Base-by-base conservation (phyloP, 2,113 vertebrate species). In the Lophius piscatorius region DNA sequence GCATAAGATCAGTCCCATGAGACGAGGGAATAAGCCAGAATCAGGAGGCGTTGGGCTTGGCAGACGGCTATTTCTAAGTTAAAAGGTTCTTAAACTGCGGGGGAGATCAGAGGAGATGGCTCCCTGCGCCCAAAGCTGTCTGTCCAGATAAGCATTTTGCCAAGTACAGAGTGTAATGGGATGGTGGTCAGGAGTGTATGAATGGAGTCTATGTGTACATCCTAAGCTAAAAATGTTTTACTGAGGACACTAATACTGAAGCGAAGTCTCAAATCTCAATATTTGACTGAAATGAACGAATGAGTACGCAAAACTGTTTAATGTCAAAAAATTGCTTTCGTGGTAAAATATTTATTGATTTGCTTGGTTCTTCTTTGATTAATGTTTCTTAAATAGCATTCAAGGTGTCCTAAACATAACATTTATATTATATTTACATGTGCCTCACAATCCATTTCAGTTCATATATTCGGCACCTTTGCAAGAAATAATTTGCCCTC, bases 1-100 rank as follows among this genome's bases (percentile, higher is more conserved):
- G 87, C 51, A 72, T 70, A 85, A 82, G 80, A 88, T 87, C 85
- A 81, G 85, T 87, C 82, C 82, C 73, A 58, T 26, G 75, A 85
- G 87, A 88, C 77, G 87, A 83, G 77, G 77, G 81, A 83, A 81
- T 85, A 80, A 87, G 77, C 80, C 28, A 50, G 80, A 83, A 81
- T 84, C 78, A 82, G 80, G 86, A 82, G 82, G 67, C 45, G 42
- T 74, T 63, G 68, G 84, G 75, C 66, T 82, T 74, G 82, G 82
- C 72, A 63, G 66, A 78, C 70, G 78, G 80, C 78, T 78, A 82
- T 85, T 86, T 82, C 82, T 85, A 77, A 82, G 82, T 89, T 87
- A 90, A 90, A 88, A 87, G 88, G 83, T 80, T 87, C 79, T 84
- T 86, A 90, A 88, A 88, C 85, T 83, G 83, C 83, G 85, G 82